Base-by-base conservation (phyloP, 2,888 invertebrate genomes). In the Trilocha varians region DNA sequence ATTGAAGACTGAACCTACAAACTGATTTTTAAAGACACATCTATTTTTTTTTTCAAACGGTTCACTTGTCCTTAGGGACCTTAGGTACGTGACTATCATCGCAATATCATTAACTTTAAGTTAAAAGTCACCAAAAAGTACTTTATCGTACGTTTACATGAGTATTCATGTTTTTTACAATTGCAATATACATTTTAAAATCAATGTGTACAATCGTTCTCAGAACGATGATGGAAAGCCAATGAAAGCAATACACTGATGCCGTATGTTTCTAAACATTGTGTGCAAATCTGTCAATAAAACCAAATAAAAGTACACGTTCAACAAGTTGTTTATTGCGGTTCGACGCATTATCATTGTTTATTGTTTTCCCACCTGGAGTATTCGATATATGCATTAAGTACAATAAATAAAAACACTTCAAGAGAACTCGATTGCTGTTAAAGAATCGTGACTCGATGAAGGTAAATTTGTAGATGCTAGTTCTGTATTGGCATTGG, bases 281-380 rank as follows among this genome's bases (percentile, higher is more conserved):
- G 79, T 78, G 74, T 78, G 78, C 65, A 78, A 78, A 79, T 78
- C 62, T 66, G 51, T 59, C 69, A 67, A 72, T 74, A 72, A 71
- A 71, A 70, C 65, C 60, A 74, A 75, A 77, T 71, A 73, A 58
- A 54, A 60, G 50, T 56, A 52, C 49, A 51, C 42, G 47, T 45
- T 32, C 2, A 37, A 13, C 36, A 59, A 55, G 52, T 57, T 65
- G 57, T 64, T 62, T 57, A 53, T 25, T 59, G 53, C 47, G 55
- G 55, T 57, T 59, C 48, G 52, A 52, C 46, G 48, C 42, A 35
- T 43, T 49, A 36, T 51, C 52, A 51, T 57, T 55, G 47, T 61
- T 58, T 61, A 57, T 50, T 50, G 52, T 48, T 50, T 57, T 57
- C 48, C 52, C 62, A 61, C 53, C 48, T 51, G 50, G 40, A 40